Evolutionary conservation across 2,888 invertebrate genomes (phyloP).

Genomic region (Drosophila subquinaria): DNA sequence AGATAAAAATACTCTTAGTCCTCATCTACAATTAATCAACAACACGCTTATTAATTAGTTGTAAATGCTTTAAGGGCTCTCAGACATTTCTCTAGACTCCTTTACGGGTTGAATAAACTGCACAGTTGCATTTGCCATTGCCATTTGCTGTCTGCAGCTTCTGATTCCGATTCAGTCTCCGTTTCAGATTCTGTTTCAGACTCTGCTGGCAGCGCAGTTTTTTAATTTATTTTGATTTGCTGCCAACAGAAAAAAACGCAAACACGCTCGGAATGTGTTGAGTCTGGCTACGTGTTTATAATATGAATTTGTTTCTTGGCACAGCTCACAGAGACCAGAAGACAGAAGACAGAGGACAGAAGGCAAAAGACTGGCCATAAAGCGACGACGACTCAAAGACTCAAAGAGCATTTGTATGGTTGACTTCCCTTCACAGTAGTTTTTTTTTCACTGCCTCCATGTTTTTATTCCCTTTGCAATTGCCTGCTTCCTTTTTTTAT

Average conservation of each 20-base stretch:
- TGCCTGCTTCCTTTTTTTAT: conserved; percentile 41
- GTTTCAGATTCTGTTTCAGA: conserved; percentile 4
- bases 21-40: conserved; percentile 30
- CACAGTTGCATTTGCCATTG: neutral
- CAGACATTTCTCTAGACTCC: conserved; percentile 23
- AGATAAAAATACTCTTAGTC: conserved; percentile 18
- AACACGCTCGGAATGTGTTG: conserved; percentile 54
- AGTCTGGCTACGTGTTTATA: conserved; percentile 65
- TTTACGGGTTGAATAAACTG: conserved; percentile 48
- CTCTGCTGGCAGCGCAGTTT: conserved; percentile 45
- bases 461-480: conserved; percentile 42
- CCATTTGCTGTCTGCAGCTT: conserved; percentile 1
- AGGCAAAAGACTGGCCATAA: conserved; percentile 25
- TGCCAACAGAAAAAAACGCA: conserved; percentile 40
- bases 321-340: conserved; percentile 28
- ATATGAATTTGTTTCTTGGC: conserved; percentile 62
- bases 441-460: conserved; percentile 7
- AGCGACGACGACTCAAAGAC: conserved; percentile 42
- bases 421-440: conserved; percentile 49
- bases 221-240: conserved; percentile 65
- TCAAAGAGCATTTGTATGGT: conserved; percentile 65
- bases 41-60: conserved; percentile 66
- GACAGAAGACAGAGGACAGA: neutral
- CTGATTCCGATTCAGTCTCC: neutral
- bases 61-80: conserved; percentile 33